Base-by-base conservation (phyloP, 2,888 invertebrate genomes). In the Cheilosia grossa region DNA sequence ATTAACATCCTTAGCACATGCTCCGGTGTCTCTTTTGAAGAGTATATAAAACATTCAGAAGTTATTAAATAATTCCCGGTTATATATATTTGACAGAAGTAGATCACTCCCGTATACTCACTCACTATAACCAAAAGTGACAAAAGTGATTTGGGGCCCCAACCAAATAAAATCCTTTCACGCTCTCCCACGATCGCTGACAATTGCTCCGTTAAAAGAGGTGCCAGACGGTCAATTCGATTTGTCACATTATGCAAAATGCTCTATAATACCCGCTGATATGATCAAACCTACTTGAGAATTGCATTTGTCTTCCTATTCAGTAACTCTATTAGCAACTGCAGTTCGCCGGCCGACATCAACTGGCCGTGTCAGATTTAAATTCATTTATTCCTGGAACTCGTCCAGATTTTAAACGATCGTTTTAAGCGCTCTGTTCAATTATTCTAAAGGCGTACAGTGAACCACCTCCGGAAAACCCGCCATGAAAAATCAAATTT, bases 361-460 rank as follows among this genome's bases (percentile, higher is more conserved):
- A 24, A 51, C 21, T 49, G 49, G 7, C 13, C 15, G 19, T 42
- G 53, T 21, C 30, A 37, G 27, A 69, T 37, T 58, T 44, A 30
- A 40, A 67, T 74, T 51, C 42, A 19, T 24, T 47, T 4, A 24
- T 66, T 73, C 73, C 27, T 56, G 66, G 66, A 82, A 82, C 49
- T 61, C 44, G 54, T 73, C 61, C 40, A 49, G 13, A 53, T 40
- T 33, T 33, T 21, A 19, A 37, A 27, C 10, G 30, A 37, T 30
- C 47, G 30, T 40, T 13, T 70, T 64, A 77, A 82, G 61, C 47
- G 27, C 40, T 33, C 61, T 30, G 30, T 67, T 77, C 77, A 82
- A 66, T 49, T 77, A 82, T 77, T 82, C 82, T 15, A 24, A 15
- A 21, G 6, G 4, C 66, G 77, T 75, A 37, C 10, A 2, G 13